phyloP scores from a whole-genome alignment of 2,797 vertebrate species.

The Typhlichthys subterraneus region DNA sequence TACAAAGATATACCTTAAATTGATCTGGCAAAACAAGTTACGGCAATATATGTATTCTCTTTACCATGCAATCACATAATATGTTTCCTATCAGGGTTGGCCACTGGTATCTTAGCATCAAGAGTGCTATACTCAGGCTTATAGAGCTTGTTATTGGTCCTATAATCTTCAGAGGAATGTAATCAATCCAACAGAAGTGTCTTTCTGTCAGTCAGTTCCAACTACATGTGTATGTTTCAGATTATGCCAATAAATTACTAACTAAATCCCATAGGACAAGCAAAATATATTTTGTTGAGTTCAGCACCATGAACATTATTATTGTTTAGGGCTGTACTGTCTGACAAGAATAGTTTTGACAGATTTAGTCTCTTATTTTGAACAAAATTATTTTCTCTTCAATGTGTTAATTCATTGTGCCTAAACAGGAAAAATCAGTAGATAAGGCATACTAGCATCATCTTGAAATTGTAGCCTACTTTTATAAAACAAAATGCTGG shows the following conservation, averaged over 20 bases:
- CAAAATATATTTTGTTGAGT: slow-evolving; percentile 20
- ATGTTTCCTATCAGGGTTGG: slow-evolving; percentile 37
- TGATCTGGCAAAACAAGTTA: slow-evolving; percentile 13
- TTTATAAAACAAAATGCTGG: too few species aligned
- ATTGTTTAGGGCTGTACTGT: slow-evolving; percentile 1
- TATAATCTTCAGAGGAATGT: slow-evolving; percentile 52
- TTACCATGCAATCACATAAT: slow-evolving; percentile 28
- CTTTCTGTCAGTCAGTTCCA: slow-evolving; percentile 33
- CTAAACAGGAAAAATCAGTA: too few species aligned
- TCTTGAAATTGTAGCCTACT: too few species aligned
- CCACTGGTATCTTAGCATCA: slow-evolving; percentile 23
- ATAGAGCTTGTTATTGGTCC: slow-evolving; percentile 34
- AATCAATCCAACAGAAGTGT: slow-evolving; percentile 36
- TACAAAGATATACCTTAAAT: neutral
- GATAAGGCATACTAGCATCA: too few species aligned
- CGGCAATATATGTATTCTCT: slow-evolving; percentile 24
- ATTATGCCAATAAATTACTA: slow-evolving; percentile 34
- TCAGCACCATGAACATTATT: neutral
- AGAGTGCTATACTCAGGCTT: slow-evolving; percentile 24
- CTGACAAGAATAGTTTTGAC: slow-evolving; percentile 12
- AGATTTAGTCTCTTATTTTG: slow-evolving; percentile 34
- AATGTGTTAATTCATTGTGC: neutral
- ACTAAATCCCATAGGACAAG: slow-evolving; percentile 21
- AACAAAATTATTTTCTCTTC: slow-evolving; percentile 46
- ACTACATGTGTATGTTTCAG: slow-evolving; percentile 25